These are phyloP conservation scores for Andrena praecox DNA, from an alignment of 2,888 invertebrate species.

Conservation along the genomic window DNA sequence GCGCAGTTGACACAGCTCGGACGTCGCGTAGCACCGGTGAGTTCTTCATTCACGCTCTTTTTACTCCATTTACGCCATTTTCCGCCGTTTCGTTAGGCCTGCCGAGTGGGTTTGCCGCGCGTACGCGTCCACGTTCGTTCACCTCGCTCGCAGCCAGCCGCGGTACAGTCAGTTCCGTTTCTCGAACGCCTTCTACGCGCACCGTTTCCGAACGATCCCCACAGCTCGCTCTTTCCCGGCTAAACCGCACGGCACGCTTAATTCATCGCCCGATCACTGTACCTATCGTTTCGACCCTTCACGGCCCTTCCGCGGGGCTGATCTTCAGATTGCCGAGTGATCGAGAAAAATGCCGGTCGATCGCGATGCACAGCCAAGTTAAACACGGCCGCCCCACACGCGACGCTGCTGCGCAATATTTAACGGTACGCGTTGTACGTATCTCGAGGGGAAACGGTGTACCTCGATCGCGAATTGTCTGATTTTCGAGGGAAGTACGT, in stretches of 20 bases:
- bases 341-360: slow-evolving; percentile 55
- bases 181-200: slow-evolving; percentile 39
- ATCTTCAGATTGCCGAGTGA: neutral
- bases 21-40: slow-evolving; percentile 81
- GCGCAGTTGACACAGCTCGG: slow-evolving; percentile 81
- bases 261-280: slow-evolving; percentile 9
- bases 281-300: neutral
- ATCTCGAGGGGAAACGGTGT: slow-evolving; percentile 28
- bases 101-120: neutral
- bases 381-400: slow-evolving; percentile 56
- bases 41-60: slow-evolving; percentile 70
- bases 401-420: slow-evolving; percentile 69
- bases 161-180: slow-evolving; percentile 13
- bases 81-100: neutral
- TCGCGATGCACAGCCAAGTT: slow-evolving; percentile 34
- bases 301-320: neutral
- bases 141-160: neutral
- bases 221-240: slow-evolving; percentile 16
- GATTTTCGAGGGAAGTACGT: no score
- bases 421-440: slow-evolving; percentile 25
- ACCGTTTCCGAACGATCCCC: slow-evolving; percentile 30
- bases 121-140: neutral
- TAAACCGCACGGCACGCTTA: neutral
- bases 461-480: slow-evolving; percentile 14
- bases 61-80: slow-evolving; percentile 18